Percentiles rank a stretch among this genome's conserved stretches.
Evolutionary conservation across 2,888 invertebrate species (phyloP).

Genomic region (Drosophila borborema): DNA sequence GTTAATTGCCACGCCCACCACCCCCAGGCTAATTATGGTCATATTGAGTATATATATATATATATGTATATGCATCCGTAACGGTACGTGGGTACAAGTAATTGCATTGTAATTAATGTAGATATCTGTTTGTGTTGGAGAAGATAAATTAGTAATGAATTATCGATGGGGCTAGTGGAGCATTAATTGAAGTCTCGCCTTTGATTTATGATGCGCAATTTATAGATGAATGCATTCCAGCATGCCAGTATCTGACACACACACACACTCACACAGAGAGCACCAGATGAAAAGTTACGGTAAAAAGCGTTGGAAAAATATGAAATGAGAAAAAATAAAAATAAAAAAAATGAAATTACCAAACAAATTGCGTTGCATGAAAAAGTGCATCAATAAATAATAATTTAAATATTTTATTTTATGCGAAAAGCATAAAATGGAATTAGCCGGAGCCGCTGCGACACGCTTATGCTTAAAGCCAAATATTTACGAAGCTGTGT

Average conservation of each 20-base stretch:
- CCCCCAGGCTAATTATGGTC: constrained; percentile 50
- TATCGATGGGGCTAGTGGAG: constrained; percentile 72
- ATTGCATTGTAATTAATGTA: constrained; percentile 75
- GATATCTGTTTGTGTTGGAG: constrained; percentile 48
- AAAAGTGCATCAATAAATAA: constrained; percentile 71
- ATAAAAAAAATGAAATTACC: constrained; percentile 6
- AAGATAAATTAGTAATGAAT: constrained; percentile 76
- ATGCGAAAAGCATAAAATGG: constrained; percentile 59
- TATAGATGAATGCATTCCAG: constrained; percentile 58
- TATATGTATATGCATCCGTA: constrained; percentile 10
- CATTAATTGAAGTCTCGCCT: constrained; percentile 74
- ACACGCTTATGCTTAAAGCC: constrained; percentile 48
- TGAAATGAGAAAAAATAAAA: constrained; percentile 1
- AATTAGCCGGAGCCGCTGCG: constrained; percentile 51
- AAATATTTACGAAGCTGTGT: constrained; percentile 46
- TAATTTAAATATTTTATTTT: constrained; percentile 68
- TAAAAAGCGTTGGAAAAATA: constrained; percentile 9
- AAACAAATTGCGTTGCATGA: constrained; percentile 45
- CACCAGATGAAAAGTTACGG: constrained; percentile 17
- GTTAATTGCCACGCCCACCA: constrained; percentile 51
- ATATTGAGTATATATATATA: constrained; percentile 10
- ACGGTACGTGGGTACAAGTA: constrained; percentile 51
- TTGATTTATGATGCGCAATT: constrained; percentile 71
- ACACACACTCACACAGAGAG: constrained; percentile 16
- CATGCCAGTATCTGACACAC: constrained; percentile 51